phyloP scores from a whole-genome alignment of 1,140 invertebrate species.

The Stegodyphus dumicola region DNA sequence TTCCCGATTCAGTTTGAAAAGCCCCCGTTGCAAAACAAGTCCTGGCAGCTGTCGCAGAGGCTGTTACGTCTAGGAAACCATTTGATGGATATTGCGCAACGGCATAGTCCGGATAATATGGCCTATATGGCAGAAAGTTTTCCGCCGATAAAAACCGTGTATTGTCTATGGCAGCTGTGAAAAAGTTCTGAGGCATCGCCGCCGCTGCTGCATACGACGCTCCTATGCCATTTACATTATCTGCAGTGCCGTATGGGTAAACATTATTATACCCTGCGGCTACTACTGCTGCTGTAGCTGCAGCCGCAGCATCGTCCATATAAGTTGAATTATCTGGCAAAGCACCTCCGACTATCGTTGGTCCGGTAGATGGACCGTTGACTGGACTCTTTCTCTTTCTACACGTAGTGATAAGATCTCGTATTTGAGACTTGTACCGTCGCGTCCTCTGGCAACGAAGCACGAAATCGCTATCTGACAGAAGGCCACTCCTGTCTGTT shows the following conservation, averaged over 20 bases:
- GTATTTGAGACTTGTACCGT: slow-evolving; percentile 90
- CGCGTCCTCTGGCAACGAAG: slow-evolving; percentile 72
- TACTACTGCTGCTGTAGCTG: slow-evolving; percentile 18
- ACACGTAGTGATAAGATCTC: slow-evolving; percentile 92
- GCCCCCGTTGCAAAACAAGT: slow-evolving; percentile 67
- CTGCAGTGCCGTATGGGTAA: slow-evolving; percentile 69
- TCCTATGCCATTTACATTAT: slow-evolving; percentile 73
- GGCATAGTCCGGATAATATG: slow-evolving; percentile 78
- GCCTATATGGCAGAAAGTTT: slow-evolving; percentile 84
- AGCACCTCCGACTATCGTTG: slow-evolving; percentile 14
- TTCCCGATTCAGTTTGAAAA: slow-evolving; percentile 19
- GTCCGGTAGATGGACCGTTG: not conserved
- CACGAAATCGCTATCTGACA: slow-evolving; percentile 62
- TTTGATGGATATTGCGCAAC: slow-evolving; percentile 74
- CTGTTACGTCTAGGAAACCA: slow-evolving; percentile 78
- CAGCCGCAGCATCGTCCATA: slow-evolving; percentile 25
- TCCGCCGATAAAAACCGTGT: slow-evolving; percentile 77
- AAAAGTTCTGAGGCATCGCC: slow-evolving; percentile 72
- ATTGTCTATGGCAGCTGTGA: slow-evolving; percentile 76
- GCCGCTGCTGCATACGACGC: slow-evolving; percentile 68
- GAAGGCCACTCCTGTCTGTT: slow-evolving; percentile 62
- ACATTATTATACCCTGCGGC: slow-evolving; percentile 74
- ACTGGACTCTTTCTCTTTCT: slow-evolving; percentile 75
- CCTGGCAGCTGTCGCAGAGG: slow-evolving; percentile 29
- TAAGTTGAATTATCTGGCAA: slow-evolving; percentile 42